These are phyloP conservation scores for Pavo muticus DNA, from an alignment of 2,113 vertebrate species.

Conservation along the genomic window DNA sequence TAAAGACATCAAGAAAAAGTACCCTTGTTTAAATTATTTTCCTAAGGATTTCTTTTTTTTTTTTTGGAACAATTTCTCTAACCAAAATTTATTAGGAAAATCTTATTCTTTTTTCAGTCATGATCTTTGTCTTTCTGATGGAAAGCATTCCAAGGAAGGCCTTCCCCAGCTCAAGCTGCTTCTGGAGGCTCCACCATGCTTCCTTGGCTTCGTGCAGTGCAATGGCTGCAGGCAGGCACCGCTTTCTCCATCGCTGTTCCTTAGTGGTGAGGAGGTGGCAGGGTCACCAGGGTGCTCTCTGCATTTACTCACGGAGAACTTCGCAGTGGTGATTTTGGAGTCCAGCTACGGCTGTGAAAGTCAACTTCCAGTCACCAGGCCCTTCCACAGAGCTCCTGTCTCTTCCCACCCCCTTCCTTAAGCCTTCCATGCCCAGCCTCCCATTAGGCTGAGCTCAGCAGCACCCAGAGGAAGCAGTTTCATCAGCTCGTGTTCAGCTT, in stretches of 20 bases:
- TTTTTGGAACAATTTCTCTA: background rate
- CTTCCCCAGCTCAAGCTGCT: background rate
- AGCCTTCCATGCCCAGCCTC: background rate
- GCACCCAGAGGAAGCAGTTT: background rate
- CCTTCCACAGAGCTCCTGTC: background rate
- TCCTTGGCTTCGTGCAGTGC: background rate
- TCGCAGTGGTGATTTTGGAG: background rate
- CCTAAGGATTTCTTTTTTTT: background rate
- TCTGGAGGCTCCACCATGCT: background rate
- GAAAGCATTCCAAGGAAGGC: background rate
- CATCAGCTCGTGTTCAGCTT: rapidly evolving
- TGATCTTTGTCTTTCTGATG: background rate
- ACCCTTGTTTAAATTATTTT: background rate
- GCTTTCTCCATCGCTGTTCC: background rate
- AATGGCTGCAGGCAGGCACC: background rate
- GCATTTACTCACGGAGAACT: background rate
- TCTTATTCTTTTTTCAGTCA: background rate
- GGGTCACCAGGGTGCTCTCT: background rate
- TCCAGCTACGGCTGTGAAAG: background rate
- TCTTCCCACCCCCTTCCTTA: background rate
- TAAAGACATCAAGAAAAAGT: background rate
- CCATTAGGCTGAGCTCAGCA: rapidly evolving
- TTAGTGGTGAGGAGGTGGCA: rapidly evolving
- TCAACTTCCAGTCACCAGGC: background rate
- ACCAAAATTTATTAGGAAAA: background rate